These are phyloP conservation scores for Aspidoscelis tigris DNA, from an alignment of 2,113 vertebrate genomes.

Conservation along the genomic window DNA sequence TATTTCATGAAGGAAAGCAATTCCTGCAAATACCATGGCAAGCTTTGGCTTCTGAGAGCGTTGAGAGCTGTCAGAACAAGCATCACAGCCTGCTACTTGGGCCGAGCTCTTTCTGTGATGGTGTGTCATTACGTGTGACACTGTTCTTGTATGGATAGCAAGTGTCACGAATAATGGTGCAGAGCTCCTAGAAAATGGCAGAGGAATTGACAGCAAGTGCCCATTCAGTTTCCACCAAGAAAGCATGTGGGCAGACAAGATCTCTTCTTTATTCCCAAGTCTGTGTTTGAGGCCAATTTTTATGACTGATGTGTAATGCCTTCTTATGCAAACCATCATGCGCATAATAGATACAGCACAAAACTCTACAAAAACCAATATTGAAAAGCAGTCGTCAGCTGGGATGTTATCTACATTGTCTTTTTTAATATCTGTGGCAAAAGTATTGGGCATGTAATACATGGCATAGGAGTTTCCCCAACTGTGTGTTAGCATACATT, in stretches of 20 bases:
- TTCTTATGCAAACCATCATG: accelerated
- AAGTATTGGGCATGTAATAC: background rate
- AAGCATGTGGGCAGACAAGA: slow-evolving; percentile 27
- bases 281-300: background rate
- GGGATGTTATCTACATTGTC: accelerated
- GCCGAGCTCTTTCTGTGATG: slow-evolving; percentile 51
- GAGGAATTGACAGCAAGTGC: slow-evolving; percentile 43
- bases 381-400: background rate
- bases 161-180: slow-evolving; percentile 38
- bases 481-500: background rate
- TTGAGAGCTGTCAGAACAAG: slow-evolving; percentile 50
- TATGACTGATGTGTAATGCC: accelerated
- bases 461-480: background rate
- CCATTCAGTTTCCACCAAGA: background rate
- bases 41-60: slow-evolving; percentile 23
- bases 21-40: slow-evolving; percentile 49
- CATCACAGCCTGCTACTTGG: slow-evolving; percentile 47
- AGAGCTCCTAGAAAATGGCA: slow-evolving; percentile 38
- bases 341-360: accelerated
- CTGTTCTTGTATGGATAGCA: slow-evolving; percentile 54
- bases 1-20: slow-evolving; percentile 41
- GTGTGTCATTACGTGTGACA: slow-evolving; percentile 37
- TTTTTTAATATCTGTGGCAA: background rate
- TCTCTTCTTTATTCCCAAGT: slow-evolving; percentile 9
- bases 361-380: background rate